Percentiles rank a stretch among this genome's conserved stretches.
These are phyloP conservation scores for Falco columbarius DNA, from an alignment of 2,797 vertebrate species.

Conservation along the genomic window DNA sequence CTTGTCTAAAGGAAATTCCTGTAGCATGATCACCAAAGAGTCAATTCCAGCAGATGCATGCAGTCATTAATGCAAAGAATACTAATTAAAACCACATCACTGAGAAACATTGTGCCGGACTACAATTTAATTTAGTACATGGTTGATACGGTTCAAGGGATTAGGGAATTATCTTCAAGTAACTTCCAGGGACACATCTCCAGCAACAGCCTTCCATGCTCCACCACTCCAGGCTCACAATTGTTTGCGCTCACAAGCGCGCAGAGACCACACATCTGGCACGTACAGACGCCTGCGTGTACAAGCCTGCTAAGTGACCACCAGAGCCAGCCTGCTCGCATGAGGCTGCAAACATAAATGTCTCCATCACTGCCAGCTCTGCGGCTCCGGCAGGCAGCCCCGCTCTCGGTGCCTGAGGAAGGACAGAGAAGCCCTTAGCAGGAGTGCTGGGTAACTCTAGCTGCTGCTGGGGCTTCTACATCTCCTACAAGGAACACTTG, in stretches of 20 bases:
- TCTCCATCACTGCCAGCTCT: accelerated
- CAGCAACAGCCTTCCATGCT: neutral
- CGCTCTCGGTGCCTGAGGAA: neutral
- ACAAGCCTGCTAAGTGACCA: neutral
- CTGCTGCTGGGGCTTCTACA: neutral
- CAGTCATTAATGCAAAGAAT: neutral
- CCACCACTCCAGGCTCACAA: neutral
- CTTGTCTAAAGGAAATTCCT: conserved; percentile 42
- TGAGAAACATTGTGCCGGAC: neutral
- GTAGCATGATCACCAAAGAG: conserved; percentile 29
- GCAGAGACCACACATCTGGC: neutral
- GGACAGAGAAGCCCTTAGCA: neutral
- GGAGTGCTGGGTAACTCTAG: accelerated
- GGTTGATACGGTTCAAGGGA: neutral
- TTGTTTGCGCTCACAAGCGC: neutral
- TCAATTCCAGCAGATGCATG: neutral
- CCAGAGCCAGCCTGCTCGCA: neutral
- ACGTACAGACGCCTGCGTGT: accelerated
- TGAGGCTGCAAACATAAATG: accelerated
- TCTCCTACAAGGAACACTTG: neutral
- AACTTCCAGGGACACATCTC: neutral
- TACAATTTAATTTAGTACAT: neutral
- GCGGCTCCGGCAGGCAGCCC: neutral
- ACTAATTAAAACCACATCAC: conserved; percentile 41
- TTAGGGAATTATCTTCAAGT: neutral